Conservation (phyloP, 2,888 invertebrate species). For the Morpho deidamia region DNA sequence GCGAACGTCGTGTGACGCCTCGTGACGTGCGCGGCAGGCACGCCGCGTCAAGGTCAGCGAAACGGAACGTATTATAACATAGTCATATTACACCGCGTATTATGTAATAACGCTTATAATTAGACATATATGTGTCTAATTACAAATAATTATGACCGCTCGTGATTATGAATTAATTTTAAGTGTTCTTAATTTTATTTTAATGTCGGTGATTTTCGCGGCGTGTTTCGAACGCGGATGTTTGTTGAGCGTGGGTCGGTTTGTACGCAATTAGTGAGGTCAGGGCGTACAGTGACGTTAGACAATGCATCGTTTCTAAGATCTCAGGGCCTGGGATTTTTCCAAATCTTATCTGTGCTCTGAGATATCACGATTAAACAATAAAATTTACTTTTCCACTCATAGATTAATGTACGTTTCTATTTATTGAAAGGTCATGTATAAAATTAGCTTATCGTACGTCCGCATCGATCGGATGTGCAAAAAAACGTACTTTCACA, state of each 20-base stretch:
- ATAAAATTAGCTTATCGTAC: too few species aligned
- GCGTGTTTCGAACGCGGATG: conserved; percentile 15
- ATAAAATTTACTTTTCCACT: background rate
- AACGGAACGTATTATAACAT: conserved; percentile 40
- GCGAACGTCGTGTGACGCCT: conserved; percentile 29
- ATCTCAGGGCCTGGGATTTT: conserved; percentile 25
- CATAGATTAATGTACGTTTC: too few species aligned
- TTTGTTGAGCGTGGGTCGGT: conserved; percentile 13
- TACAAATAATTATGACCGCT: background rate
- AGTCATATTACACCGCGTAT: conserved; percentile 41
- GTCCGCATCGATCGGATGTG: too few species aligned
- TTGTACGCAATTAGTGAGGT: conserved; percentile 26
- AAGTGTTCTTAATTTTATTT: background rate
- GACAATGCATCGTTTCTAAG: conserved; percentile 18
- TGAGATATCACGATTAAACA: conserved; percentile 20
- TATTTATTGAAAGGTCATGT: too few species aligned
- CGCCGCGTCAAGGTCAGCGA: conserved; percentile 43
- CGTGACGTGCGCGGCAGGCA: conserved; percentile 25
- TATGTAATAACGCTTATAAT: conserved; percentile 33
- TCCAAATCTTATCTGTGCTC: conserved; percentile 21
- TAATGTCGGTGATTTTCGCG: background rate
- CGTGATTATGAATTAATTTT: too few species aligned
- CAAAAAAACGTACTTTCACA: too few species aligned
- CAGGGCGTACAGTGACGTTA: conserved; percentile 20
- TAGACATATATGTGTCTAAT: conserved; percentile 9